These are phyloP conservation scores for Diadumene lineata DNA, from an alignment of 92 coral and sea anemone species.

Conservation along the genomic window DNA sequence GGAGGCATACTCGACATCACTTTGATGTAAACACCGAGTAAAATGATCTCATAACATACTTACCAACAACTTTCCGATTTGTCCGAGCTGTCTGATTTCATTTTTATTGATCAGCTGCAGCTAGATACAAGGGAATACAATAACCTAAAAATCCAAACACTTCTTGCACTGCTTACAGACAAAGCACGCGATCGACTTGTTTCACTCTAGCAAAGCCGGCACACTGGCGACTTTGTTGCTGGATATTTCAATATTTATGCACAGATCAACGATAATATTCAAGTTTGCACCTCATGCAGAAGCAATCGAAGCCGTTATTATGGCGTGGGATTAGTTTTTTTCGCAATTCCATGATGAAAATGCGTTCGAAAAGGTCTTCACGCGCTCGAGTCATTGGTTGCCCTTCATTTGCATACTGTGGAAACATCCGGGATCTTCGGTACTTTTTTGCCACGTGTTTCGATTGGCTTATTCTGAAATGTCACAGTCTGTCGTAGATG, in stretches of 20 bases:
- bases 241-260: not conserved
- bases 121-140: slow-evolving; percentile 7
- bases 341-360: slow-evolving; percentile 54
- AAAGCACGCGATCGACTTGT: slow-evolving; percentile 35
- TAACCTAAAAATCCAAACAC: slow-evolving; percentile 3
- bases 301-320: slow-evolving; percentile 28
- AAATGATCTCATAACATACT: slow-evolving; percentile 14
- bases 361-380: slow-evolving; percentile 29
- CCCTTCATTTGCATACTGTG: slow-evolving; percentile 48
- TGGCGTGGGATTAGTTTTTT: slow-evolving; percentile 32
- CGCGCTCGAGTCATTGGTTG: slow-evolving; percentile 24
- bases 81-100: slow-evolving; percentile 48
- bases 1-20: not conserved
- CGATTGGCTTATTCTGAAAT: slow-evolving; percentile 69
- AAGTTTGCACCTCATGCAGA: slow-evolving; percentile 8
- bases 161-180: slow-evolving; percentile 15
- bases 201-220: slow-evolving; percentile 30
- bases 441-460: slow-evolving; percentile 79
- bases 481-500: not conserved
- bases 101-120: not conserved
- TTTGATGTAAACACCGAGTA: not conserved
- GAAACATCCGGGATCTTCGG: slow-evolving; percentile 83
- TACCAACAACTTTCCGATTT: slow-evolving; percentile 45
- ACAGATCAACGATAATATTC: not conserved
- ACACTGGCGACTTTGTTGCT: slow-evolving; percentile 10